Conservation (phyloP, 1,140 invertebrate genomes). For the Aphaenogaster rudis region DNA sequence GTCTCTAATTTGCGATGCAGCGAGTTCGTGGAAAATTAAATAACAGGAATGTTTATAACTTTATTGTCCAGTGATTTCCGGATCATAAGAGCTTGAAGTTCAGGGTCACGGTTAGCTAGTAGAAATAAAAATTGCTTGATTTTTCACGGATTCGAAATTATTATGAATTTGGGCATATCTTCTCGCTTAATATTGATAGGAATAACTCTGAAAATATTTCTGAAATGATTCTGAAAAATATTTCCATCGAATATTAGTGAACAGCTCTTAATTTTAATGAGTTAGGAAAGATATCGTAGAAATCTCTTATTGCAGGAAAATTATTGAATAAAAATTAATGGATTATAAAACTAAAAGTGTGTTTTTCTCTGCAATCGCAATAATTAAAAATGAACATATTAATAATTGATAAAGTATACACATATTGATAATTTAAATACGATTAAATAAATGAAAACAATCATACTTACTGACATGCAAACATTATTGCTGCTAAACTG, state of each 20-base stretch:
- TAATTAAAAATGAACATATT: not conserved
- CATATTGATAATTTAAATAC: not conserved
- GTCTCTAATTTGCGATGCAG: not conserved
- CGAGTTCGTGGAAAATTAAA: not conserved
- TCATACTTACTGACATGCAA: not conserved
- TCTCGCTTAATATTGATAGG: not conserved
- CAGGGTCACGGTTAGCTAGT: not conserved
- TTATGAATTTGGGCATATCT: not conserved
- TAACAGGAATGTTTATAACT: not conserved
- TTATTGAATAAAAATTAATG: not conserved
- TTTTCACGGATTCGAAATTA: not conserved
- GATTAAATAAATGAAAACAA: not conserved
- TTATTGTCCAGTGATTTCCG: not conserved
- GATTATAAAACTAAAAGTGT: not conserved
- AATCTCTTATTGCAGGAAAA: not conserved
- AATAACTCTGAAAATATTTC: not conserved
- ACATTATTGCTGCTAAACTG: not conserved
- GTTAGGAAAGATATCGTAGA: not conserved
- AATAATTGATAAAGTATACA: not conserved
- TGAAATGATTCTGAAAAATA: not conserved
- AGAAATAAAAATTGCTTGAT: not conserved
- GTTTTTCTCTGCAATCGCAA: not conserved
- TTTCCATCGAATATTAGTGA: not conserved
- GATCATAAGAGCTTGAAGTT: not conserved
- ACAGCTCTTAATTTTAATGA: not conserved